Conservation (phyloP, 2,797 vertebrate genomes). For the Takifugu rubripes region DNA sequence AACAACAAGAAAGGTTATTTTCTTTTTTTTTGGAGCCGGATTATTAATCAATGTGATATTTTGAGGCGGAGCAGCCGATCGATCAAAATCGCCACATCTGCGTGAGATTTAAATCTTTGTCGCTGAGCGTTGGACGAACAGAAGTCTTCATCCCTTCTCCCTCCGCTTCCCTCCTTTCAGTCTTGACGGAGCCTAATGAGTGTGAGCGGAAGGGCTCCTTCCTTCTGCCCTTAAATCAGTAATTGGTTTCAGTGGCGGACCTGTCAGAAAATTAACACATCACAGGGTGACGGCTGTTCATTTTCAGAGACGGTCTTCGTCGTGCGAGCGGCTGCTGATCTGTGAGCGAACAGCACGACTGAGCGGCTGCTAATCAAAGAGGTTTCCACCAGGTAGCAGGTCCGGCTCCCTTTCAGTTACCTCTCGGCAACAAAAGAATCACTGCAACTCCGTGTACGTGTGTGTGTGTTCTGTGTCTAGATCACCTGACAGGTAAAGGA, state of each 20-base stretch:
- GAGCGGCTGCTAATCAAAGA: conserved; percentile 94
- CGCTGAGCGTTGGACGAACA: background rate
- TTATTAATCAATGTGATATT: background rate
- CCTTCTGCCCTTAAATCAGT: conserved; percentile 99
- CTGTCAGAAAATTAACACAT: conserved; percentile 99
- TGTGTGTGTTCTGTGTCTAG: conserved; percentile 9
- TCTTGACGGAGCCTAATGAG: conserved; percentile 98
- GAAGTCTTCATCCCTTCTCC: conserved; percentile 57
- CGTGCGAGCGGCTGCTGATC: conserved; percentile 95
- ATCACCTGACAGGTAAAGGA: conserved; percentile 17
- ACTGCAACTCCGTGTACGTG: conserved; percentile 19
- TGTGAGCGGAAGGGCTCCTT: conserved; percentile 89
- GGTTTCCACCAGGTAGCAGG: conserved; percentile 77
- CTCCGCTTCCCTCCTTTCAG: conserved; percentile 84
- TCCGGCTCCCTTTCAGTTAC: conserved; percentile 64
- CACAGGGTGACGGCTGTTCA: conserved; percentile 99
- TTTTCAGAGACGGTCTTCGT: conserved; percentile 88
- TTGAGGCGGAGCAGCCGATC: background rate
- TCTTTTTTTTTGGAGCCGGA: background rate
- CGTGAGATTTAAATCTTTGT: no score
- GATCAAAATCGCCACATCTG: no score
- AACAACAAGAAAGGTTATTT: conserved; percentile 23
- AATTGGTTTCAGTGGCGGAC: conserved; percentile 97
- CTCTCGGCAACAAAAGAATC: conserved; percentile 47
- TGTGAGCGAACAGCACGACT: conserved; percentile 95